phyloP scores from a whole-genome alignment of 2,113 vertebrate genomes.

The Pterocles burchelli region DNA sequence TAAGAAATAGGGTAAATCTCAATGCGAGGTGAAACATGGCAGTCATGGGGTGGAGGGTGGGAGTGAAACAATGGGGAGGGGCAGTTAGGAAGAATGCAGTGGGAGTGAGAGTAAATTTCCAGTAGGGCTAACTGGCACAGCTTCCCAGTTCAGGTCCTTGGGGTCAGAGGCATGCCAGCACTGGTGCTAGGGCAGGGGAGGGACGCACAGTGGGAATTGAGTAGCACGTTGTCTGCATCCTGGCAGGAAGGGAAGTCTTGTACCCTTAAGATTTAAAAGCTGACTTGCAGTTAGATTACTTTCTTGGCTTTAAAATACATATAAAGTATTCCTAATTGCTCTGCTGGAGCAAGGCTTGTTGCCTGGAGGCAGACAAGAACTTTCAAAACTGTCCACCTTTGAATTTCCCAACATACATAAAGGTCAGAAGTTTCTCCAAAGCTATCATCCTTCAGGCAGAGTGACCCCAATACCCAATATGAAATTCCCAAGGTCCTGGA shows the following conservation, averaged over 20 bases:
- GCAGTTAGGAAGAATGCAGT: not conserved
- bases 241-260: not conserved
- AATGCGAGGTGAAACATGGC: not conserved
- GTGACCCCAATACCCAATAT: not conserved
- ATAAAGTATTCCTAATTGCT: not conserved
- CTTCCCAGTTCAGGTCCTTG: not conserved
- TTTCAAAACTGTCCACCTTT: not conserved
- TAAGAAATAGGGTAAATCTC: not conserved
- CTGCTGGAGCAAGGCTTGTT: not conserved
- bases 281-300: not conserved
- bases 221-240: not conserved
- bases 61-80: not conserved
- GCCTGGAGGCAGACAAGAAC: not conserved
- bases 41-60: not conserved
- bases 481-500: not conserved
- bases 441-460: not conserved
- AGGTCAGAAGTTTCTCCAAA: not conserved
- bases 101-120: not conserved
- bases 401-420: not conserved
- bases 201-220: not conserved
- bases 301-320: not conserved
- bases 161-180: not conserved
- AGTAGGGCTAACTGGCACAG: not conserved
- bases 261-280: not conserved
- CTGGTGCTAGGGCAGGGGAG: not conserved